Base-by-base conservation (phyloP, 2,113 vertebrate genomes). In the Propithecus coquereli region DNA sequence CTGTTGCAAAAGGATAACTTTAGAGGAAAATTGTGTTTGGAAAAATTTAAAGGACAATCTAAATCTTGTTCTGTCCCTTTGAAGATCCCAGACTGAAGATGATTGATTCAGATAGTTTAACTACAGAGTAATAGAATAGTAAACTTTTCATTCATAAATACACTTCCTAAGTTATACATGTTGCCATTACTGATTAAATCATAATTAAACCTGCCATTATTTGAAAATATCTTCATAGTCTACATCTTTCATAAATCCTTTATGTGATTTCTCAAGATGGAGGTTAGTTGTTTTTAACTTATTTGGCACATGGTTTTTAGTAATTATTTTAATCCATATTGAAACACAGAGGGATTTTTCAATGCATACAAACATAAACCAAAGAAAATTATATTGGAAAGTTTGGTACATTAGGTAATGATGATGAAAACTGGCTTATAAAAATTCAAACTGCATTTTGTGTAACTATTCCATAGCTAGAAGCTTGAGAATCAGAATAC, bases 391-490 rank as follows among this genome's bases (percentile, higher is more conserved):
- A 97, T 97, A 97, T 91, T 97, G 95, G 97, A 95, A 96, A 98
- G 94, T 98, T 98, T 97, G 96, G 76, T 97, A 97, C 95, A 97
- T 98, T 98, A 97, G 96, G 90, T 97, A 97, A 97, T 97, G 95
- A 98, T 97, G 97, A 98, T 97, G 94, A 98, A 97, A 98, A 92
- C 82, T 96, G 91, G 90, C 94, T 98, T 98, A 98, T 98, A 97
- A 98, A 98, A 98, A 98, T 98, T 98, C 96, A 97, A 97, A 97
- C 76, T 98, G 95, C 95, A 97, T 98, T 98, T 98, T 97, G 92
- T 90, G 87, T 92, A 98, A 98, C 83, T 97, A 97, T 97, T 98
- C 96, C 98, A 96, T 97, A 98, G 95, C 96, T 98, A 97, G 94
- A 90, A 98, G 95, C 93, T 97, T 97, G 93, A 96, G 91, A 97